These are phyloP conservation scores for Tachina lurida DNA, from an alignment of 2,888 invertebrate species.

Conservation along the genomic window DNA sequence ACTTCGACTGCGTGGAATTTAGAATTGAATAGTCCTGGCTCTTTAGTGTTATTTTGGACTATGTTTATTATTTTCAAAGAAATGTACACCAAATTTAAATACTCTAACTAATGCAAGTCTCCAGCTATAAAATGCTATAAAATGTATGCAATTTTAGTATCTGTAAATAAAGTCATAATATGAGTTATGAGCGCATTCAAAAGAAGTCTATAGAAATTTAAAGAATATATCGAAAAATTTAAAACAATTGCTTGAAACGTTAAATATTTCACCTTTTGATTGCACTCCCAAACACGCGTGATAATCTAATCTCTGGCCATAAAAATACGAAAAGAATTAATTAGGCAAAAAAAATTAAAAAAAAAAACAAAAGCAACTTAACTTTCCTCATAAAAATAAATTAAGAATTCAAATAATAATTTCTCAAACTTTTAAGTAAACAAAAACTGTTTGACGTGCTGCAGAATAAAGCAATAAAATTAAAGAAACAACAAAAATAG, in stretches of 20 bases:
- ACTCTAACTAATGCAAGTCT: too few species aligned
- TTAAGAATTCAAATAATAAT: constrained; percentile 13
- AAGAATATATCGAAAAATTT: too few species aligned
- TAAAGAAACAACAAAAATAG: neutral
- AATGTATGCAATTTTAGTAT: too few species aligned
- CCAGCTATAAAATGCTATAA: too few species aligned
- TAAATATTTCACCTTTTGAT: neutral
- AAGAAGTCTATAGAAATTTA: neutral
- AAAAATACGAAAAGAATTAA: constrained; percentile 12
- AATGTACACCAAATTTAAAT: too few species aligned
- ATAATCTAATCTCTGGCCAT: neutral
- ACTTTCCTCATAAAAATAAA: constrained; percentile 17
- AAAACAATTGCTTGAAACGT: neutral
- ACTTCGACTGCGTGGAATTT: too few species aligned
- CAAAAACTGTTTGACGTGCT: constrained; percentile 2
- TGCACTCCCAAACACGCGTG: neutral
- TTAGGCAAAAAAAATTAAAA: constrained; percentile 29
- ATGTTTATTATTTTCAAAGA: too few species aligned
- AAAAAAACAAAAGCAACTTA: neutral
- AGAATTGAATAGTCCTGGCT: too few species aligned
- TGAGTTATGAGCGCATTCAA: too few species aligned
- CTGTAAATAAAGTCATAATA: too few species aligned
- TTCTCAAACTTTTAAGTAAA: constrained; percentile 11
- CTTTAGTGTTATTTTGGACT: too few species aligned
- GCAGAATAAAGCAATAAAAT: neutral